Evolutionary conservation across 2,797 vertebrate species (phyloP), one percentile per base, ranked within the genome.

Genomic region (Acanthurus lineatus): DNA sequence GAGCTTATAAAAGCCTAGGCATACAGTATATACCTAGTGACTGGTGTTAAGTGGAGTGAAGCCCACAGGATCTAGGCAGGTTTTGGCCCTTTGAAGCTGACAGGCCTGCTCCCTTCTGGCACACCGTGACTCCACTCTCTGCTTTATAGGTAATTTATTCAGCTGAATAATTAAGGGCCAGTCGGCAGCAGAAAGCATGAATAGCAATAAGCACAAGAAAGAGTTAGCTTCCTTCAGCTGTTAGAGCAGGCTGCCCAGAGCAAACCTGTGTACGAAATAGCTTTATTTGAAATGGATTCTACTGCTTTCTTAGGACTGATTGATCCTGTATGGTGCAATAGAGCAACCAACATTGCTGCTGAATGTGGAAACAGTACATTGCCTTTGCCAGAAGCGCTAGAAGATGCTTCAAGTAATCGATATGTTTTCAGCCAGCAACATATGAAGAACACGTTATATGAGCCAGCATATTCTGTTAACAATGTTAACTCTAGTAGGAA

Each of bases 101-200:
- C 93, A 93, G 90, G 83, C 89, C 86, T 44, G 70, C 88, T 92
- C 92, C 90, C 92, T 91, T 77, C 89, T 90, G 93, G 90, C 91
- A 90, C n/a, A 69, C 87, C 82, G 70, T 88, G 89, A 91, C 90
- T 94, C 90, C 85, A 83, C 87, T 93, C 81, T 91, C 86, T 87
- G 91, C 90, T 89, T 92, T 92, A 89, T 91, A 90, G 90, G 89
- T 94, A 93, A 95, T 94, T 94, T 93, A 94, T 94, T 90, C 92
- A 83, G 76, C 74, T 92, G 93, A 91, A 93, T 94, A 94, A 94
- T 92, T 92, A 93, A 91, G 91, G 87, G 69, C 78, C 79, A 82
- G 90, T 91, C 81, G 22, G 85, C 77, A 83, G 86, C 84, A 89
- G 90, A 82, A 85, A 83, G 82, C 81, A 89, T 91, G 93, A 89